These are phyloP conservation scores for Pipistrellus pygmaeus DNA, from an alignment of 2,797 vertebrate genomes.

Conservation along the genomic window DNA sequence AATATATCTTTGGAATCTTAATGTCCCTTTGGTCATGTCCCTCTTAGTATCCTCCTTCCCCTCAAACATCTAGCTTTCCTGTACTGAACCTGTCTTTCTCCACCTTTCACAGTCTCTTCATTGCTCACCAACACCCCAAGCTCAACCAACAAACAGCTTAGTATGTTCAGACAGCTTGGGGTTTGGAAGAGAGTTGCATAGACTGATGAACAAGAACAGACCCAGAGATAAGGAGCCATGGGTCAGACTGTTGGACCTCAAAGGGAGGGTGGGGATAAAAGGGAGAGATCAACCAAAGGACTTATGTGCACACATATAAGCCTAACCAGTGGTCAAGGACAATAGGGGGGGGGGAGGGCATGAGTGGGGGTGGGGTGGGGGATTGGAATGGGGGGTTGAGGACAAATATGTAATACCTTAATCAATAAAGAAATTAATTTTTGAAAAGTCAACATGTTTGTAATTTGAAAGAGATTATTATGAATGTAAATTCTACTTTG, in stretches of 20 bases:
- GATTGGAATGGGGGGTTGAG: too few relatives aligned
- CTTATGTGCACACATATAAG: too few relatives aligned
- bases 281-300: too few relatives aligned
- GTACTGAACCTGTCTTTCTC: neutral
- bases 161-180: neutral
- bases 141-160: neutral
- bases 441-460: constrained; percentile 32
- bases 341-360: too few relatives aligned
- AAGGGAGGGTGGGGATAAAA: too few relatives aligned
- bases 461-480: neutral
- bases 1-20: neutral
- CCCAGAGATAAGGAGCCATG: too few relatives aligned
- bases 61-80: neutral
- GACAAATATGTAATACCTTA: too few relatives aligned
- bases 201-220: too few relatives aligned
- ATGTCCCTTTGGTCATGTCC: neutral
- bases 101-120: neutral
- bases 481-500: neutral
- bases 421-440: too few relatives aligned
- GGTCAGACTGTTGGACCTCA: too few relatives aligned
- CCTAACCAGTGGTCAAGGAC: too few relatives aligned
- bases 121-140: constrained; percentile 18
- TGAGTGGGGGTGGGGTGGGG: too few relatives aligned
- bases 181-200: neutral
- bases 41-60: neutral